Base-by-base conservation (phyloP, 1,140 invertebrate genomes). In the Calliphora vicina region DNA sequence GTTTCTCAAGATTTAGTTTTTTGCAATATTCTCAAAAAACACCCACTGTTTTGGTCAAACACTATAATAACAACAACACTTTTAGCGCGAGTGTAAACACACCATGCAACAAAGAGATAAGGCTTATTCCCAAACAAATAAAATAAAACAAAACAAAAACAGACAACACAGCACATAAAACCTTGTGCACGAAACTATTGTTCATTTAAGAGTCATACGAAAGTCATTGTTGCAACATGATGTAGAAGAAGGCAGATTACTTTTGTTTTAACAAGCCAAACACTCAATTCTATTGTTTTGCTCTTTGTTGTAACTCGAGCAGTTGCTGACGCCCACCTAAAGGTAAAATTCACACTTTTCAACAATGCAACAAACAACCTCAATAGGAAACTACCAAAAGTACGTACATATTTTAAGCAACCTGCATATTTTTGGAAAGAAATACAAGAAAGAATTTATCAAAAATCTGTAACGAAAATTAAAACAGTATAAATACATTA, bases 251-350 rank as follows among this genome's bases (percentile, higher is more conserved):
- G 2, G 45, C 45, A 9, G 26, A 74, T 74, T 74, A 27, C 67
- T 35, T 74, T 74, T 74, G 72, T 74, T 35, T 74, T 74, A 35
- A 50, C 45, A 50, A 50, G 72, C 72, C 72, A 10, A 50, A 74
- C 27, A 74, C 72, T 74, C 26, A 74, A 35, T 35, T 74, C 72
- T 35, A 74, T 35, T 27, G 45, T 50, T 50, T 50, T n/a, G 12
- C 13, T 50, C 12, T 4, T 50, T 50, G 45, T 50, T 50, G 12
- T 50, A 35, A 35, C 35, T 50, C 45, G 45, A 35, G 72, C 27
- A 13, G 72, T 74, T 74, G 72, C 72, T n/a, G 0, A 3, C 72
- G 72, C 72, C 72, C 72, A 74, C 72, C 9, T 74, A 72, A 27
- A 26, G 71, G 27, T 29, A 15, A 73, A 73, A 35, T 74, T 74